phyloP scores from a whole-genome alignment of 53 echinoderm and acorn worm species.

The Mesocentrotus franciscanus region DNA sequence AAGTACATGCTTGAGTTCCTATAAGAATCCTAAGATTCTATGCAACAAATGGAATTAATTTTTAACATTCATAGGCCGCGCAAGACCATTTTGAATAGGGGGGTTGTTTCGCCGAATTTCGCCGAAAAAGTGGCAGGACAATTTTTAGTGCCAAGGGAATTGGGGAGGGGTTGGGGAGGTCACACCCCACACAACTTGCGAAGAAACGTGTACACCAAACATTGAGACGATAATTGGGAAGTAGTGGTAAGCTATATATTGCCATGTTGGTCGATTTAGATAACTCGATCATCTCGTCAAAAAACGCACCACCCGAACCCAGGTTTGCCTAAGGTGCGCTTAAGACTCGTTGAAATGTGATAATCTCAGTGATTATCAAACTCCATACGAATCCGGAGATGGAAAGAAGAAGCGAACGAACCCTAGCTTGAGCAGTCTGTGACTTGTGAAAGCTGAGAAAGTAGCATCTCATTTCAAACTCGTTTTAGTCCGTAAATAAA shows the following conservation, averaged over 20 bases:
- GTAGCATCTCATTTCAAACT: slow-evolving; percentile 13
- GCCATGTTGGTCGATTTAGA: not conserved
- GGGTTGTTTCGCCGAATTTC: too few species aligned
- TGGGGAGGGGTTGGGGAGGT: too few species aligned
- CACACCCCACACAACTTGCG: too few species aligned
- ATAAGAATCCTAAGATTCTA: too few species aligned
- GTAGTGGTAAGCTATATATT: not conserved
- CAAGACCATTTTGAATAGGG: too few species aligned
- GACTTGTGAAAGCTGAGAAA: not conserved
- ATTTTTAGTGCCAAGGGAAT: too few species aligned
- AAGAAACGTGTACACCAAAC: too few species aligned
- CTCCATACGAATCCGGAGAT: not conserved
- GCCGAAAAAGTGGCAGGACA: too few species aligned
- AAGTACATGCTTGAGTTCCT: too few species aligned
- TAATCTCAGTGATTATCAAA: slow-evolving; percentile 20
- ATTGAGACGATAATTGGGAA: too few species aligned
- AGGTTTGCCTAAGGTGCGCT: not conserved
- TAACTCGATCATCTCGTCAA: not conserved
- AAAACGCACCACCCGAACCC: not conserved
- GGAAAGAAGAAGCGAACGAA: not conserved
- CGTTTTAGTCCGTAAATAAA: slow-evolving; percentile 18
- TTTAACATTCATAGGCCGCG: too few species aligned
- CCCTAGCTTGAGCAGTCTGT: not conserved
- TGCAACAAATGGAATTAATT: too few species aligned
- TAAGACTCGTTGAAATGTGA: slow-evolving; percentile 2